These are phyloP conservation scores for Amorpha juglandis DNA, from an alignment of 2,888 invertebrate species.

Conservation along the genomic window DNA sequence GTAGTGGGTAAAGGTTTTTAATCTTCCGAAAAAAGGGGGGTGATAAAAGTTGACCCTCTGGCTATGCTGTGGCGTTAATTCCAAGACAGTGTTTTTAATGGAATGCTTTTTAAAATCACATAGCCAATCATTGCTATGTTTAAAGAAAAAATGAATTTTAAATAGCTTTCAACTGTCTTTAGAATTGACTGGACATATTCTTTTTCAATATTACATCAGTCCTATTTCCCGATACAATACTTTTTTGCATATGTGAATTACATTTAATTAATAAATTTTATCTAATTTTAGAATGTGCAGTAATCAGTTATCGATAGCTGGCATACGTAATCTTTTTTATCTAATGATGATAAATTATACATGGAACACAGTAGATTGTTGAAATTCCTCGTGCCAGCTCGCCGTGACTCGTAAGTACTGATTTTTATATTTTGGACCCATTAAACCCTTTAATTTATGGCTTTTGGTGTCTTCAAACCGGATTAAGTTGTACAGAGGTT, in stretches of 20 bases:
- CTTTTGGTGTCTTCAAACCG: neutral
- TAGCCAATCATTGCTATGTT: too few relatives aligned
- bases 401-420: slow-evolving; percentile 49
- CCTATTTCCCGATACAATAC: too few relatives aligned
- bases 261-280: slow-evolving; percentile 12
- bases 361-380: slow-evolving; percentile 65
- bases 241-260: neutral
- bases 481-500: neutral
- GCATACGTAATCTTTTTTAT: slow-evolving; percentile 30
- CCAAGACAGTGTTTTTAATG: too few relatives aligned
- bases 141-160: too few relatives aligned
- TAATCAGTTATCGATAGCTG: slow-evolving; percentile 19
- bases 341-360: slow-evolving; percentile 44
- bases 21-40: too few relatives aligned
- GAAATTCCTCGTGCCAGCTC: slow-evolving; percentile 53
- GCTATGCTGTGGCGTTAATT: too few relatives aligned
- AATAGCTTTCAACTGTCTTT: too few relatives aligned
- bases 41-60: too few relatives aligned
- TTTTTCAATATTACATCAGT: too few relatives aligned
- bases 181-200: too few relatives aligned
- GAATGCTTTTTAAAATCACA: too few relatives aligned
- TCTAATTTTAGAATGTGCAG: slow-evolving; percentile 23
- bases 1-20: too few relatives aligned
- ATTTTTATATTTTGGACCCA: neutral
- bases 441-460: neutral